Conservation (phyloP, 92 coral and sea anemone species). For the Phenganax subtilis region DNA sequence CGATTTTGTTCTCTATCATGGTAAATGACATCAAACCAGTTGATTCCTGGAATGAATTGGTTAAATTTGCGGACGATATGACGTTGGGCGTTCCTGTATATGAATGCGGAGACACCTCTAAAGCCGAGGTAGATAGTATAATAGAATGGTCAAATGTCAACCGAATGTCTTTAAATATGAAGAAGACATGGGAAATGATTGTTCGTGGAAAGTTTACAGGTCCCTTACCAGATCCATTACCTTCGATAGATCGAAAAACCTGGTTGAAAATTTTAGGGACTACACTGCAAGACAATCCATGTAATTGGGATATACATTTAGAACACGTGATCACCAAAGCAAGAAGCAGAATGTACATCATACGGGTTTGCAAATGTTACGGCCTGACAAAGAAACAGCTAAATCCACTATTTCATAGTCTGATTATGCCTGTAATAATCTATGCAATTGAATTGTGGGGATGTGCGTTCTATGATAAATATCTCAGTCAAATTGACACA, state of each 20-base stretch:
- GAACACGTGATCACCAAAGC: no score
- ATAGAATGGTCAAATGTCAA: neutral
- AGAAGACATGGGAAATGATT: constrained; percentile 41
- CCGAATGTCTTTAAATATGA: constrained; percentile 38
- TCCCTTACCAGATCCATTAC: constrained; percentile 29
- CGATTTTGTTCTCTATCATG: constrained; percentile 17
- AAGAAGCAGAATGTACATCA: constrained; percentile 23
- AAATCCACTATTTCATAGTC: constrained; percentile 35
- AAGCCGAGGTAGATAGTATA: neutral
- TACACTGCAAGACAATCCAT: constrained; percentile 33
- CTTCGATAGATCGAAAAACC: constrained; percentile 34
- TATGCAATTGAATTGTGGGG: constrained; percentile 46
- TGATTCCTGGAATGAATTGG: neutral
- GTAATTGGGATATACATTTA: constrained; percentile 41
- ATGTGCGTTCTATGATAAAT: constrained; percentile 28
- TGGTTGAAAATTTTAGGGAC: constrained; percentile 43
- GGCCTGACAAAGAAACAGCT: constrained; percentile 45
- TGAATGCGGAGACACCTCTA: neutral
- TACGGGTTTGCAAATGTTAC: constrained; percentile 51
- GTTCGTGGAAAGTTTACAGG: constrained; percentile 30
- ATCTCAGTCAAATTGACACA: constrained; percentile 45
- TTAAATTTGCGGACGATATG: neutral
- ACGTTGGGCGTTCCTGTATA: neutral
- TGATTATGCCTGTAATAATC: constrained; percentile 44
- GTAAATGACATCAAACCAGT: constrained; percentile 12